These are phyloP conservation scores for Shargacucullia verbasci DNA, from an alignment of 2,888 invertebrate species.

Conservation along the genomic window DNA sequence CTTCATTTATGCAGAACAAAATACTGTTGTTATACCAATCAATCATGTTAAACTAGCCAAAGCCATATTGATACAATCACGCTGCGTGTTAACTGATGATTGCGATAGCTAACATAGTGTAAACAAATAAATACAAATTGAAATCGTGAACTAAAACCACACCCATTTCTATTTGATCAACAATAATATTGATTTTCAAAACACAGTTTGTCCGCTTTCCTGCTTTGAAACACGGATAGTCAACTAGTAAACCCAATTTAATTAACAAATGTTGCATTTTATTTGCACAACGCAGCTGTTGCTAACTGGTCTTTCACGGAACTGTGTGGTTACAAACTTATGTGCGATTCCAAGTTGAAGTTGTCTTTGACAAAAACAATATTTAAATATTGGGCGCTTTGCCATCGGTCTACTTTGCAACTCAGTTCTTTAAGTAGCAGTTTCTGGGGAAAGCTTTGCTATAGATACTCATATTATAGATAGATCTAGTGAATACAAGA, in stretches of 20 bases:
- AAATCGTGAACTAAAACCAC: slow-evolving; percentile 5
- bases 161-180: slow-evolving; percentile 11
- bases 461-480: too few species aligned
- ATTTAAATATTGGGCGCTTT: slow-evolving; percentile 33
- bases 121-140: background rate
- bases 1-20: background rate
- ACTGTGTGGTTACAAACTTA: slow-evolving; percentile 39
- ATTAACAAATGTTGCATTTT: slow-evolving; percentile 38
- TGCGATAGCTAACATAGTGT: background rate
- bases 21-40: too few species aligned
- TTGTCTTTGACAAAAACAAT: slow-evolving; percentile 19
- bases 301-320: slow-evolving; percentile 17
- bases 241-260: slow-evolving; percentile 21
- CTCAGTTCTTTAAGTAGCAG: slow-evolving; percentile 15
- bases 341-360: slow-evolving; percentile 13
- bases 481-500: background rate
- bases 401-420: slow-evolving; percentile 19
- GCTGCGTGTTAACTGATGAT: too few species aligned
- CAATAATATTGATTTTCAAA: slow-evolving; percentile 22
- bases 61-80: too few species aligned
- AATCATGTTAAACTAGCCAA: too few species aligned
- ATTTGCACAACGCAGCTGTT: slow-evolving; percentile 21
- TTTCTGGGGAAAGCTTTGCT: too few species aligned
- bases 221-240: slow-evolving; percentile 15
- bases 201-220: slow-evolving; percentile 16